A percentile compares a stretch with the other conserved stretches of the same genome.
Conservation (phyloP, 2,113 vertebrate genomes). For the Chiloscyllium plagiosum region DNA sequence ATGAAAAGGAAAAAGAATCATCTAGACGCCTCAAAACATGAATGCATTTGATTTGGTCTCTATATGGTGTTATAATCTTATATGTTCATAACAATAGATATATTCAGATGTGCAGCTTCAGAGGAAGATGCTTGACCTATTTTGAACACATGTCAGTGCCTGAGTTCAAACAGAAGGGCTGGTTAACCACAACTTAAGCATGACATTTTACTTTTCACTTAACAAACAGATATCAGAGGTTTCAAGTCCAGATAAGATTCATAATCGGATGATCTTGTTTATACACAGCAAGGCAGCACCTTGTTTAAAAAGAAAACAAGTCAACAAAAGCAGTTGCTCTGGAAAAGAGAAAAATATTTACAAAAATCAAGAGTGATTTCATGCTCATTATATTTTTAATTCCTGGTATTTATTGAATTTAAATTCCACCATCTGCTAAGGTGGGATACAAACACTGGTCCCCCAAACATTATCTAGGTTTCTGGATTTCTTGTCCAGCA, state of each 20-base stretch:
- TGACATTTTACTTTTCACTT: not conserved
- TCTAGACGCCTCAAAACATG: not conserved
- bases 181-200: not conserved
- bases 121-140: not conserved
- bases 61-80: not conserved
- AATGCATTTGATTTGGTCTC: not conserved
- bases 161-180: not conserved
- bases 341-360: not conserved
- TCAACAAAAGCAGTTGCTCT: not conserved
- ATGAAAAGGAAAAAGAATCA: not conserved
- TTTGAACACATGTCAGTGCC: not conserved
- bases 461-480: too few relatives aligned
- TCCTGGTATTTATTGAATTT: too few relatives aligned
- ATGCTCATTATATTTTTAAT: too few relatives aligned
- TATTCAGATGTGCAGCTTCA: not conserved
- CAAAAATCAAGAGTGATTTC: too few relatives aligned
- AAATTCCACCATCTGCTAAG: too few relatives aligned
- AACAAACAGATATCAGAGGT: not conserved
- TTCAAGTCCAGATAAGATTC: slow-evolving; percentile 1
- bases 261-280: not conserved
- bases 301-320: not conserved
- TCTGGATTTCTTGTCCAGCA: too few relatives aligned
- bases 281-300: not conserved
- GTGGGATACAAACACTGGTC: too few relatives aligned
- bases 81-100: not conserved